phyloP scores from a whole-genome alignment of 2,888 invertebrate genomes.

The Andrena bicolor region DNA sequence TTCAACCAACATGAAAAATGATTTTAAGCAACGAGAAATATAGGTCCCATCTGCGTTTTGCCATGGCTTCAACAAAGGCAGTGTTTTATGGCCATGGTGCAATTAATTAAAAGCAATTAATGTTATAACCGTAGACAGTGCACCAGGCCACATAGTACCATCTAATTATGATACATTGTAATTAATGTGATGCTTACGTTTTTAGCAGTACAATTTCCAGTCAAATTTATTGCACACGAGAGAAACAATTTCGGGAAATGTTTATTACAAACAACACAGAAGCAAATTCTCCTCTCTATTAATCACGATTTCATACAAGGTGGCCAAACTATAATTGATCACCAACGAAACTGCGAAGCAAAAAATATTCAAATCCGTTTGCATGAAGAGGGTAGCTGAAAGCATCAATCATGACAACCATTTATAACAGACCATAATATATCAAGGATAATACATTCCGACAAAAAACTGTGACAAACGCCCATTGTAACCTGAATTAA shows the following conservation, averaged over 20 bases:
- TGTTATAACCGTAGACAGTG: too few species aligned
- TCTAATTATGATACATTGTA: conserved; percentile 10
- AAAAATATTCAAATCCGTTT: conserved; percentile 3
- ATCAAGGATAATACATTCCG: conserved; percentile 1
- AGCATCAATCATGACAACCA: conserved; percentile 13
- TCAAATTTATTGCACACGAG: too few species aligned
- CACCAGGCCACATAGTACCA: too few species aligned
- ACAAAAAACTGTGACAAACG: not conserved
- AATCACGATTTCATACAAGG: not conserved
- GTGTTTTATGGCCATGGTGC: too few species aligned
- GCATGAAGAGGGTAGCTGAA: not conserved
- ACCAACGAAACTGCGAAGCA: not conserved
- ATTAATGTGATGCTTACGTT: not conserved
- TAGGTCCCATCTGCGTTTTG: not conserved
- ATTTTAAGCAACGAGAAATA: not conserved
- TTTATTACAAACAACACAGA: not conserved
- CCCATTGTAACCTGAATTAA: not conserved
- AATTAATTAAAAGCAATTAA: conserved; percentile 19
- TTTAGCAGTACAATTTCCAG: too few species aligned
- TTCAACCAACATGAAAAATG: not conserved
- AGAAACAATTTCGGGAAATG: too few species aligned
- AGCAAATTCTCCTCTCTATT: not conserved
- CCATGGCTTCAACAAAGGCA: not conserved
- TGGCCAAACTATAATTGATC: not conserved
- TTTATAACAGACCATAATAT: not conserved